Base-by-base conservation (phyloP, 2,113 vertebrate genomes). In the Phainopepla nitens region DNA sequence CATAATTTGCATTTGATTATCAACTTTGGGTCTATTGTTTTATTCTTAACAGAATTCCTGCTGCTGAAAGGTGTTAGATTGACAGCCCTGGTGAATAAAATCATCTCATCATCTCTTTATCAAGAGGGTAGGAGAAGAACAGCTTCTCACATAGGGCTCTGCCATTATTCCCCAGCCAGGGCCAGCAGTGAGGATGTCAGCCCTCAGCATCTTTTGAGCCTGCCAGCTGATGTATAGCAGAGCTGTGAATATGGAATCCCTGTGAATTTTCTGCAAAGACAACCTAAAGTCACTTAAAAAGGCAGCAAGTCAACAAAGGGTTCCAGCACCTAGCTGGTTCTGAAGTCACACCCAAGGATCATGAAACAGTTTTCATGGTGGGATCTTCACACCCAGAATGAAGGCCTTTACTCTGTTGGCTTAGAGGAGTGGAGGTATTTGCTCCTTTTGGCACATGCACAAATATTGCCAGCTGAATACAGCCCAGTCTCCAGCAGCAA, bases 1-100 rank as follows among this genome's bases (percentile, higher is more conserved):
- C 87, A 70, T 83, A 94, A 95, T 96, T 95, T 95, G 79, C 93
- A 95, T 93, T 75, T 88, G 66, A 96, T 96, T 95, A 96, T 86
- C 60, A 82, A 83, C 56, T 92, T 88, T 6, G 6, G n/a, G 79
- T 88, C 33, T 91, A 70, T 77, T 89, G 90, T 97, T 91, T 91
- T 80, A 85, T 91, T 94, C 54, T 54, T 93, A 94, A 90, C 51
- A 88, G 62, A 82, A 87, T 94, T 82, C 71, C 58, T 90, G 62
- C 82, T 93, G 49, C 53, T 82, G 77, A 93, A 91, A 91, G 70
- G 60, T 94, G 90, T 65, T 80, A 45, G 42, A 91, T 66, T 95
- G 95, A 88, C 85, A 96, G 42, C 29, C 23, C 13, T n/a, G 13
- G 33, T 88, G 58, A 93, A 88, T 62, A 76, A 91, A 93, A 88